These are phyloP conservation scores for Atractosteus spatula DNA, from an alignment of 2,113 vertebrate species.

Conservation along the genomic window DNA sequence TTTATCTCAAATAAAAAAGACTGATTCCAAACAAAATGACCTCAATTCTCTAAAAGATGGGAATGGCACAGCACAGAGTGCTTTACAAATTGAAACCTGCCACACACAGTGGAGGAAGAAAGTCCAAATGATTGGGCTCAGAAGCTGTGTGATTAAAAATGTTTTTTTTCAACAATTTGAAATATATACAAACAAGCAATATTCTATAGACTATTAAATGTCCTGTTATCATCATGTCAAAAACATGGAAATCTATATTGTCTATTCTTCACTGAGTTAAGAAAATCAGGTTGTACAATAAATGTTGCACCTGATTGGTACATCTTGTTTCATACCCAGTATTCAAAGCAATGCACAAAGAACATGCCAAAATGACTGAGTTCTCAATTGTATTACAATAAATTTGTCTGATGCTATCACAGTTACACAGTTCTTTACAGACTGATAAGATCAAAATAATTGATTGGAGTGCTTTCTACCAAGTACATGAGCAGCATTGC, in stretches of 20 bases:
- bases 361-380: slow-evolving; percentile 46
- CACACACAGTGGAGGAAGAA: not conserved
- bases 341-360: slow-evolving; percentile 38
- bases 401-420: slow-evolving; percentile 40
- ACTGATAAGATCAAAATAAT: slow-evolving; percentile 49
- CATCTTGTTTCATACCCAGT: slow-evolving; percentile 30
- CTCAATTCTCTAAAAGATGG: not conserved
- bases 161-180: slow-evolving; percentile 20
- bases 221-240: not conserved
- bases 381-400: slow-evolving; percentile 47
- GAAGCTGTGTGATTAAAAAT: too few species aligned
- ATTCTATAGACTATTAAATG: too few species aligned
- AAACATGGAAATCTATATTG: not conserved
- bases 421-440: slow-evolving; percentile 40
- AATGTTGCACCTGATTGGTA: slow-evolving; percentile 28
- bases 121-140: not conserved
- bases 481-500: slow-evolving; percentile 32
- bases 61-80: not conserved
- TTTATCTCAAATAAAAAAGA: too few species aligned
- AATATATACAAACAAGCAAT: slow-evolving; percentile 18
- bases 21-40: not conserved
- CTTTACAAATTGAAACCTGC: not conserved
- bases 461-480: slow-evolving; percentile 37
- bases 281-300: slow-evolving; percentile 36
- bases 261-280: slow-evolving; percentile 5